phyloP scores from a whole-genome alignment of 2,888 invertebrate species.

The Cotesia congregata region DNA sequence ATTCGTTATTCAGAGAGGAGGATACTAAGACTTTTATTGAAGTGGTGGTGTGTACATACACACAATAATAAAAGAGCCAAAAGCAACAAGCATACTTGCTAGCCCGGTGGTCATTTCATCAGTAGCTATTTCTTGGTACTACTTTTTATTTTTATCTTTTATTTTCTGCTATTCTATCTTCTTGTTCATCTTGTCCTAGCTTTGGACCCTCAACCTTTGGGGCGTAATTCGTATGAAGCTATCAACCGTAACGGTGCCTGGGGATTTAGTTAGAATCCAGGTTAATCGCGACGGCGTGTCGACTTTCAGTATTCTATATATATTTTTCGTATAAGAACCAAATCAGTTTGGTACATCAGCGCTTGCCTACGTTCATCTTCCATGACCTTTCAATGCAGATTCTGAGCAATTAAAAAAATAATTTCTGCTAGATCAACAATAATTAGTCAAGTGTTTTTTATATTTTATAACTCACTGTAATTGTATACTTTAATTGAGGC shows the following conservation, averaged over 20 bases:
- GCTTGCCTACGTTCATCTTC: slow-evolving; percentile 22
- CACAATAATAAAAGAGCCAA: neutral
- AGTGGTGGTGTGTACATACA: neutral
- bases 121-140: neutral
- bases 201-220: slow-evolving; percentile 30
- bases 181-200: neutral
- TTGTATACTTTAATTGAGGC: neutral
- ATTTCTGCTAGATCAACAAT: slow-evolving; percentile 9
- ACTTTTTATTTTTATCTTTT: slow-evolving; percentile 5
- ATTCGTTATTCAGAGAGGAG: neutral
- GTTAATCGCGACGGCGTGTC: slow-evolving; percentile 43
- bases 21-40: neutral
- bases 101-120: neutral
- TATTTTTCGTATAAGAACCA: slow-evolving; percentile 19
- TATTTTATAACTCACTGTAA: neutral
- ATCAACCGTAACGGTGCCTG: slow-evolving; percentile 33
- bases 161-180: slow-evolving; percentile 4
- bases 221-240: slow-evolving; percentile 23
- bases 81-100: neutral
- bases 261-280: slow-evolving; percentile 41
- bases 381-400: slow-evolving; percentile 1
- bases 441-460: slow-evolving; percentile 14
- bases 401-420: neutral
- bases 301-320: slow-evolving; percentile 25
- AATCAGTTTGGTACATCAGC: slow-evolving; percentile 31